Base-by-base conservation (phyloP, 1,140 invertebrate species). In the Drosophila auraria region DNA sequence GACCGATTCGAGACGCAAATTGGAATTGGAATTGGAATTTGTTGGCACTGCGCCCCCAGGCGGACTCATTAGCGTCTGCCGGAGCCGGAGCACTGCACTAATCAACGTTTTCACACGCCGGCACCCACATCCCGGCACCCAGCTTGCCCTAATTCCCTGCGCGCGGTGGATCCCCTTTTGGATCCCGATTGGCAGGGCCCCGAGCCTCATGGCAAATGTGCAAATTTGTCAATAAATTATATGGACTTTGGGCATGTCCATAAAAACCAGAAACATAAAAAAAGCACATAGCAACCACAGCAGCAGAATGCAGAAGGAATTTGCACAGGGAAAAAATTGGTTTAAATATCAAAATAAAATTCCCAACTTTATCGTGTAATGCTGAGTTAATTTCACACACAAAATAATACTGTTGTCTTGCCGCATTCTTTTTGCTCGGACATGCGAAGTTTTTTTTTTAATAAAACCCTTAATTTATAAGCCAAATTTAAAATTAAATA, bases 191-290 rank as follows among this genome's bases (percentile, higher is more conserved):
- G 38, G 56, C 42, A 45, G 49, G 17, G 40, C 63, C 33, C 50
- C 9, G 50, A 45, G 59, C 57, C 47, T 25, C 60, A 44, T 49
- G 83, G 65, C 51, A 51, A 87, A 65, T 87, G 77, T 81, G 81
- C 86, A 84, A 90, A 89, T 84, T 84, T 82, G 86, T 80, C 68
- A 84, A 90, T 90, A 89, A 90, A 90, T 89, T 89, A 84, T 84
- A 89, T 82, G 82, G 70, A 81, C 78, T 89, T 82, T 69, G 80
- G 49, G 47, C 68, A 74, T 73, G 84, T 80, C 64, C 69, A 87
- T 87, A 87, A 89, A 87, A 83, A 54, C 81, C 84, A 78, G 75
- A 80, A 47, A 50, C 69, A 87, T 87, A 81, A 89, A 89, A 87
- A 82, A 83, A 49, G 25, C 49, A 58, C 58, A 63, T 17, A 75